A percentile compares a stretch with the other conserved stretches of the same genome.
Evolutionary conservation across 2,888 invertebrate species (phyloP).

Genomic region (Hipparchia sbordonii): DNA sequence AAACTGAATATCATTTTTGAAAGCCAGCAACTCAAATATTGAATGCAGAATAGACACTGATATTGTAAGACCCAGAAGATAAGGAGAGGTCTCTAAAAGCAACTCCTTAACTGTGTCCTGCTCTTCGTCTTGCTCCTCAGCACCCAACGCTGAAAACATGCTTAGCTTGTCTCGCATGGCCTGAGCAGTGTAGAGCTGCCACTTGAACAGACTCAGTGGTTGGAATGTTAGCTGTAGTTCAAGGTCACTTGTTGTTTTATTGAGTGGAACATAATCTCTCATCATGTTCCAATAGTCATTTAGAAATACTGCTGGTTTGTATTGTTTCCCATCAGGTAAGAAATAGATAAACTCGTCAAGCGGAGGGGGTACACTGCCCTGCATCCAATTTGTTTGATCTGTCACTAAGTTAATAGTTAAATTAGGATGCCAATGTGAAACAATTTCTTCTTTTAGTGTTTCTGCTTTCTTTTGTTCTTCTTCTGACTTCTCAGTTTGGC

Average conservation of each 20-base stretch:
- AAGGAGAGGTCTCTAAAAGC: constrained; percentile 97
- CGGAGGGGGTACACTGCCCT: constrained; percentile 95
- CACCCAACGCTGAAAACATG: constrained; percentile 83
- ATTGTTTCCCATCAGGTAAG: constrained; percentile 91
- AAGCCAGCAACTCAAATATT: constrained; percentile 98
- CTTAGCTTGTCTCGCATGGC: constrained; percentile 95
- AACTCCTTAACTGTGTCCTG: constrained; percentile 97
- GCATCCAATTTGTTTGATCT: constrained; percentile 97
- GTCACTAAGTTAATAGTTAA: constrained; percentile 96
- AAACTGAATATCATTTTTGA: constrained; percentile 99
- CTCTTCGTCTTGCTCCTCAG: constrained; percentile 92
- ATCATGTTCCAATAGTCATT: constrained; percentile 99
- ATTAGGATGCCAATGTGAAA: constrained; percentile 99
- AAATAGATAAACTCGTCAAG: constrained; percentile 96
- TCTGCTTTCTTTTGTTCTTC: constrained; percentile 91
- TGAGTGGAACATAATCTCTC: constrained; percentile 95
- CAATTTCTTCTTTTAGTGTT: constrained; percentile 91
- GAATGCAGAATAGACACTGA: constrained; percentile 97
- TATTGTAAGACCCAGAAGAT: constrained; percentile 95
- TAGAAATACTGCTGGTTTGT: constrained; percentile 96
- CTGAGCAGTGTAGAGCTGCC: constrained; percentile 99
- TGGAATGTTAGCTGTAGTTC: constrained; percentile 90
- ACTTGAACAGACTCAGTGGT: constrained; percentile 97
- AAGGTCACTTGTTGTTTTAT: constrained; percentile 89
- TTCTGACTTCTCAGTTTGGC: constrained; percentile 90